Conservation (phyloP, 2,888 invertebrate genomes). For the Ennomos fuscantarius region DNA sequence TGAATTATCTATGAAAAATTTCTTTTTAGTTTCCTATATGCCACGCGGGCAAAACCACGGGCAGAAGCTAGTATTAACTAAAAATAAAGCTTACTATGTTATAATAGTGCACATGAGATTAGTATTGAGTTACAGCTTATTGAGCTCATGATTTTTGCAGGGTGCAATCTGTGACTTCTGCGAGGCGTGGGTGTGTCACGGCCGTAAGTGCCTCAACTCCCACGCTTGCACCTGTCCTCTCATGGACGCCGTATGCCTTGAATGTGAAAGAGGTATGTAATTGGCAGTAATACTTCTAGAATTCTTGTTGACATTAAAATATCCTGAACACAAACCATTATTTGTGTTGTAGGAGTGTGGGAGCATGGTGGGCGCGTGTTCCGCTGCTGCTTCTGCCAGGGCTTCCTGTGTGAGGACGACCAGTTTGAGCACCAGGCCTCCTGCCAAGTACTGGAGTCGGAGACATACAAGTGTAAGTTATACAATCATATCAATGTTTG, state of each 20-base stretch:
- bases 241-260: constrained; percentile 94
- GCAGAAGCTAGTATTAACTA: too few relatives aligned
- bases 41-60: too few relatives aligned
- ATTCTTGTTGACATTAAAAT: background rate
- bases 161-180: constrained; percentile 99
- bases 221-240: constrained; percentile 97
- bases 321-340: too few relatives aligned
- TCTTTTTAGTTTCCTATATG: too few relatives aligned
- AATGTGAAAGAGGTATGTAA: constrained; percentile 91
- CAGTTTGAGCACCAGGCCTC: constrained; percentile 99
- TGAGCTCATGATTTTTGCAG: constrained; percentile 67
- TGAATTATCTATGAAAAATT: too few relatives aligned
- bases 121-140: too few relatives aligned
- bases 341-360: constrained; percentile 89
- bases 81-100: too few relatives aligned
- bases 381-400: constrained; percentile 95
- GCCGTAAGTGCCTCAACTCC: constrained; percentile 93
- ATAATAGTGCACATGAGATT: too few relatives aligned
- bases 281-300: background rate
- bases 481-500: constrained; percentile 4
- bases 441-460: constrained; percentile 97
- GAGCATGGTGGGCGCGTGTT: constrained; percentile 97
- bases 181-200: constrained; percentile 99
- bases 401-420: constrained; percentile 96
- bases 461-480: constrained; percentile 95